A percentile compares a stretch with the other conserved stretches of the same genome.
phyloP scores from a whole-genome alignment of 2,888 invertebrate genomes.

The Drosophila testacea region DNA sequence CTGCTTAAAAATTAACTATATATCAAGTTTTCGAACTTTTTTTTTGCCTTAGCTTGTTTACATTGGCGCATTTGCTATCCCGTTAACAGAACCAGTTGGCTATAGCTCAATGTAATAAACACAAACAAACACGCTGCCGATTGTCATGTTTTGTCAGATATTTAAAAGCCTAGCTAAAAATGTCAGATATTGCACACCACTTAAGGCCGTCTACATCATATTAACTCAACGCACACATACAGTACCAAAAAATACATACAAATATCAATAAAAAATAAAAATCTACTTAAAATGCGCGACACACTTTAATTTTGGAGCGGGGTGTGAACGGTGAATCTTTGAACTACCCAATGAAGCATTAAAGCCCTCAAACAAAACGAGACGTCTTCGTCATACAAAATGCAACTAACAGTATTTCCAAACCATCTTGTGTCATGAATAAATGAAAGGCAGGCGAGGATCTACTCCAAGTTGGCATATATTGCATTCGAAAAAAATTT shows the following conservation, averaged over 20 bases:
- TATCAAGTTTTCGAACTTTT: background rate
- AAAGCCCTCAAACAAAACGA: conserved; percentile 9
- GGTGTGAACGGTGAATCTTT: conserved; percentile 67
- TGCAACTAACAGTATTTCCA: conserved; percentile 20
- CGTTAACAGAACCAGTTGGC: conserved; percentile 34
- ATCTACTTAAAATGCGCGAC: conserved; percentile 68
- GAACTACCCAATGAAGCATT: conserved; percentile 39
- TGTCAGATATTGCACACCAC: conserved; percentile 62
- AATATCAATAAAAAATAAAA: conserved; percentile 32
- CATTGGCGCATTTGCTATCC: background rate
- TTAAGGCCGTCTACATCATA: conserved; percentile 28
- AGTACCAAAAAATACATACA: conserved; percentile 13
- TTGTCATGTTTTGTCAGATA: conserved; percentile 60
- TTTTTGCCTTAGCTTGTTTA: background rate
- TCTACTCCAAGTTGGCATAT: conserved; percentile 12
- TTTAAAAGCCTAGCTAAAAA: conserved; percentile 53
- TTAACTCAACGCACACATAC: conserved; percentile 19
- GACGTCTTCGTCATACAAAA: conserved; percentile 52
- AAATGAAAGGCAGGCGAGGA: conserved; percentile 46
- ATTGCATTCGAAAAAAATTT: conserved; percentile 13
- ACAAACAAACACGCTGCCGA: conserved; percentile 6
- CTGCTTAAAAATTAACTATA: background rate
- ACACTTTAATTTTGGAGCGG: conserved; percentile 53
- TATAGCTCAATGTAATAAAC: conserved; percentile 18
- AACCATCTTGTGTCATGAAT: conserved; percentile 54